Percentiles rank a stretch among this genome's conserved stretches.
Conservation (phyloP, 2,113 vertebrate species). For the Jaculus jaculus region DNA sequence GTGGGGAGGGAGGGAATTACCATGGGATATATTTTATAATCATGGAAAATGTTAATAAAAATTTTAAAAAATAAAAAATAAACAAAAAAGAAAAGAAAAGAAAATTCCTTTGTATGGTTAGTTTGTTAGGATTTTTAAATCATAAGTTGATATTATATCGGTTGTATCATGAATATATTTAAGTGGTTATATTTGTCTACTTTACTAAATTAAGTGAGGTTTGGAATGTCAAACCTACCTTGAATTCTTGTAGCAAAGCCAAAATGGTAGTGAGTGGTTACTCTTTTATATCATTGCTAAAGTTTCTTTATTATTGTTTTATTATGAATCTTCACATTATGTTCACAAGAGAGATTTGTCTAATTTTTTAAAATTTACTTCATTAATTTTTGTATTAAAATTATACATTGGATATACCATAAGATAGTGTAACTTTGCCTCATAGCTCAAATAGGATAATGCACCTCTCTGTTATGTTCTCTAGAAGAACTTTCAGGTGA, state of each 20-base stretch:
- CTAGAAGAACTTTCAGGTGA: background rate
- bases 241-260: slow-evolving; percentile 55
- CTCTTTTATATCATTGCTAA: slow-evolving; percentile 10
- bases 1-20: too few species aligned
- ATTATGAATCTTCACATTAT: background rate
- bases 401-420: background rate
- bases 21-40: too few species aligned
- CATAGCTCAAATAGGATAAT: background rate
- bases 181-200: slow-evolving; percentile 5
- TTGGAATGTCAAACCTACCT: slow-evolving; percentile 38
- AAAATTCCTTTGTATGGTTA: background rate
- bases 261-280: slow-evolving; percentile 10
- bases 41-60: too few species aligned
- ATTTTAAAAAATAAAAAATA: too few species aligned
- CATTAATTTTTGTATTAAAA: background rate
- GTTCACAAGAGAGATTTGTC: background rate
- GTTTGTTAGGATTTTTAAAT: background rate
- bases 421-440: background rate
- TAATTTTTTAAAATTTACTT: background rate
- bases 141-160: background rate
- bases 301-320: slow-evolving; percentile 7
- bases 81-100: too few species aligned
- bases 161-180: background rate
- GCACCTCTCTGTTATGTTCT: background rate
- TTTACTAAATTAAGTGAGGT: background rate